Conservation (phyloP, 2,113 vertebrate genomes). For the Ondatra zibethicus region DNA sequence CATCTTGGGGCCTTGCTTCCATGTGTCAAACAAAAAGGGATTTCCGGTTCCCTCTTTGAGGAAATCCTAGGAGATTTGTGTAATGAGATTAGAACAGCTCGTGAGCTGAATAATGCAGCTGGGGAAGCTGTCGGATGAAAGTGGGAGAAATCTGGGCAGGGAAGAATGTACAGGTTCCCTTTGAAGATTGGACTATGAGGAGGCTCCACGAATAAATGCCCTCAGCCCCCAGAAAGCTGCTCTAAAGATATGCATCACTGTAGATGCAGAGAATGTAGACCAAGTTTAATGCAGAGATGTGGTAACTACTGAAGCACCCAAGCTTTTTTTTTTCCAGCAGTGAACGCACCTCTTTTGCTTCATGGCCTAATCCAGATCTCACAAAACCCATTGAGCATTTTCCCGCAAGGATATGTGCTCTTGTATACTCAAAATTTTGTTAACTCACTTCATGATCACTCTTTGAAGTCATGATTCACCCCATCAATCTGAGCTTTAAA, state of each 20-base stretch:
- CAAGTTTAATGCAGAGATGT: background rate
- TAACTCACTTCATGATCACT: constrained; percentile 42
- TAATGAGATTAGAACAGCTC: constrained; percentile 57
- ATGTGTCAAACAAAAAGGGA: constrained; percentile 11
- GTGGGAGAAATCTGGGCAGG: constrained; percentile 44
- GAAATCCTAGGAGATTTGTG: constrained; percentile 28
- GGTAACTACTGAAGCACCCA: background rate
- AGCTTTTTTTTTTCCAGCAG: constrained; percentile 7
- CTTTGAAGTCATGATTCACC: background rate
- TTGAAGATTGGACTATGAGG: constrained; percentile 40
- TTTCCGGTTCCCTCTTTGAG: constrained; percentile 48
- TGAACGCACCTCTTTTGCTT: background rate
- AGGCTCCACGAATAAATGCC: constrained; percentile 16
- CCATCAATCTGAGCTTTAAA: background rate
- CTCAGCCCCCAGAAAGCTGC: constrained; percentile 7
- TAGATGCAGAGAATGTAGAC: background rate
- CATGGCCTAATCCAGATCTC: background rate
- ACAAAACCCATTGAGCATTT: background rate
- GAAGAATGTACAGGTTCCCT: background rate
- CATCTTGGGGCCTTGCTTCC: background rate
- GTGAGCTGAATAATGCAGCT: constrained; percentile 50
- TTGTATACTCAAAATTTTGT: constrained; percentile 14
- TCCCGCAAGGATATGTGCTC: background rate
- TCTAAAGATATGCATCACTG: background rate
- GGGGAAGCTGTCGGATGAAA: constrained; percentile 54